Conservation (phyloP, 35 echinoderm and acorn worm genomes). For the Chiridota heheva region DNA sequence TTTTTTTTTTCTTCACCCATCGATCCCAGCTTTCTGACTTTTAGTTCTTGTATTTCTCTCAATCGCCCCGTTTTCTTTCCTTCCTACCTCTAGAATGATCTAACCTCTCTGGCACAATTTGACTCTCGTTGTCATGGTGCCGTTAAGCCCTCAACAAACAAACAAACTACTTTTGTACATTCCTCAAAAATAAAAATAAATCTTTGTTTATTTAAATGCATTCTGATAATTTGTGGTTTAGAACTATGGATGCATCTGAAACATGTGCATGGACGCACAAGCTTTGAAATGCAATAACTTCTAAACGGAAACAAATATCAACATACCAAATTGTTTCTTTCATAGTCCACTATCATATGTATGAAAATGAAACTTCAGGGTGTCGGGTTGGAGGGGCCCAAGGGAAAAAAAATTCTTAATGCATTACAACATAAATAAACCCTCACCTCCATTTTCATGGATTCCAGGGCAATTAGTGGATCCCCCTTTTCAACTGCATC, state of each 20-base stretch:
- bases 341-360: background rate
- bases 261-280: background rate
- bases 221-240: background rate
- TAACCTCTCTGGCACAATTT: too few species aligned
- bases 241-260: background rate
- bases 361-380: background rate
- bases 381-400: background rate
- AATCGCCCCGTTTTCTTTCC: too few species aligned
- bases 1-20: too few species aligned
- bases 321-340: background rate
- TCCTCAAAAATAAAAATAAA: too few species aligned
- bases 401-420: background rate
- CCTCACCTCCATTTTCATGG: conserved; percentile 98
- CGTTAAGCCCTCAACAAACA: too few species aligned
- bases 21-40: too few species aligned
- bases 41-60: too few species aligned
- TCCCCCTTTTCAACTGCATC: conserved; percentile 75
- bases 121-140: too few species aligned
- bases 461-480: conserved; percentile 75
- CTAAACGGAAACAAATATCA: background rate
- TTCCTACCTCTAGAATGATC: too few species aligned
- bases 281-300: too few species aligned
- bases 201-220: too few species aligned
- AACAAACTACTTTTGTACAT: too few species aligned
- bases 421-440: background rate